Evolutionary conservation across 2,113 vertebrate genomes (phyloP), one percentile per base, ranked within the genome.

Genomic region (Cisticola juncidis): DNA sequence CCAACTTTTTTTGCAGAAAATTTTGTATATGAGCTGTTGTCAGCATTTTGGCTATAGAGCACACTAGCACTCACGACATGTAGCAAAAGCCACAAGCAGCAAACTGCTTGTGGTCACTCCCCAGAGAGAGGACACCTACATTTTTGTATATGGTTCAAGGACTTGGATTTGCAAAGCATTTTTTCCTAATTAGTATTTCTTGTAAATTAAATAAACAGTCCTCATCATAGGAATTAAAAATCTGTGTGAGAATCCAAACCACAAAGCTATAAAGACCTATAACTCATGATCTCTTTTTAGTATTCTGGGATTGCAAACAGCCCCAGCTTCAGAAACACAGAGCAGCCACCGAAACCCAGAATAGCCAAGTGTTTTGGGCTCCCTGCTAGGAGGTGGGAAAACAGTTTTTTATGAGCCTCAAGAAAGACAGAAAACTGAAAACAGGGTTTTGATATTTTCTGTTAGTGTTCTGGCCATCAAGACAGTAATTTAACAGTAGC

Each of bases 21-120:
- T 95, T 61, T 96, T 96, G 94, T 96, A 88, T 94, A 95, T 94
- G 94, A 93, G 92, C 94, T 97, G 95, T 87, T 97, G 93, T 96
- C 95, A 96, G 92, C 94, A 89, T 94, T 96, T 95, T 95, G 95
- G 95, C 96, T 94, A 81, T 92, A 91, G 65, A 84, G 83, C 56
- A 29, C 23, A 44, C 72, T 76, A 92, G n/a, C 44, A 78, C 80
- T 91, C 80, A 96, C 45, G 44, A 56, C 92, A 86, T 91, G 80
- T 44, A 94, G 86, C 86, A 94, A 94, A 94, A 95, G 51, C 95
- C 89, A 38, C 91, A 94, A 95, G 86, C 88, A 95, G 53, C 94
- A 84, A 64, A 89, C 57, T 95, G 91, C 69, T 89, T 86, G 89
- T 86, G 94, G 94, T 94, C 92, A 92, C 33, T 96, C 45, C 76